These are phyloP conservation scores for Clarias pachynema DNA, from an alignment of 2,797 vertebrate genomes.

Conservation along the genomic window DNA sequence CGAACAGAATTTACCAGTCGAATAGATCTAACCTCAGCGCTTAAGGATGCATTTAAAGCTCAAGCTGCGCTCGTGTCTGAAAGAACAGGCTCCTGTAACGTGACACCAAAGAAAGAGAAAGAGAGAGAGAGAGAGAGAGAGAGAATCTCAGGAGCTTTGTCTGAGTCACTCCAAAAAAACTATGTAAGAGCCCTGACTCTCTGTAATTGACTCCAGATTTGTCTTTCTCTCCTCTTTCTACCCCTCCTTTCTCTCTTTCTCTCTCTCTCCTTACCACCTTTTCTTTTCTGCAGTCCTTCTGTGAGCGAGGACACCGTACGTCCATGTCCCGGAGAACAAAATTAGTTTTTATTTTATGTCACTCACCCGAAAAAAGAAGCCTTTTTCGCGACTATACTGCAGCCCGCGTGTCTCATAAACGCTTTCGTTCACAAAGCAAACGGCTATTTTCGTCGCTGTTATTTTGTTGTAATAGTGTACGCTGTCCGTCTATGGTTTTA, in stretches of 20 bases:
- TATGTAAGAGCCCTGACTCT: conserved; percentile 70
- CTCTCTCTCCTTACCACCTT: not conserved
- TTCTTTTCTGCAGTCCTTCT: conserved; percentile 9
- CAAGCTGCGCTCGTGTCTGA: conserved; percentile 36
- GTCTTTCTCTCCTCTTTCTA: conserved; percentile 28
- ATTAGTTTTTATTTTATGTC: conserved; percentile 16
- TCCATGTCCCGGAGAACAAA: conserved; percentile 28
- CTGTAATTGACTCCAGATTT: conserved; percentile 59
- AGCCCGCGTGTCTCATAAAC: not conserved
- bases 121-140: conserved; percentile 25
- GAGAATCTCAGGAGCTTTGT: conserved; percentile 45
- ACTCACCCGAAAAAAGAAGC: not conserved
- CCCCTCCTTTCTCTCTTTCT: not conserved
- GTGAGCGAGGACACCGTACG: conserved; percentile 12
- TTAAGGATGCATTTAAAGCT: conserved; percentile 39
- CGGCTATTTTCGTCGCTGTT: conserved; percentile 8
- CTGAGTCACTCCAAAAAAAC: conserved; percentile 76
- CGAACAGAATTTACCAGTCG: not conserved
- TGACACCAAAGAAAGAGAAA: conserved; percentile 21
- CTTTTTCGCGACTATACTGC: not conserved
- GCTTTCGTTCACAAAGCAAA: not conserved
- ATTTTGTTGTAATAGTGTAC: not conserved
- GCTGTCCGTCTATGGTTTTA: not conserved
- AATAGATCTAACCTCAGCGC: conserved; percentile 12
- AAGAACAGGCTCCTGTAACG: conserved; percentile 35